These are phyloP conservation scores for Zalophus californianus DNA, from an alignment of 2,797 vertebrate genomes.

Conservation along the genomic window DNA sequence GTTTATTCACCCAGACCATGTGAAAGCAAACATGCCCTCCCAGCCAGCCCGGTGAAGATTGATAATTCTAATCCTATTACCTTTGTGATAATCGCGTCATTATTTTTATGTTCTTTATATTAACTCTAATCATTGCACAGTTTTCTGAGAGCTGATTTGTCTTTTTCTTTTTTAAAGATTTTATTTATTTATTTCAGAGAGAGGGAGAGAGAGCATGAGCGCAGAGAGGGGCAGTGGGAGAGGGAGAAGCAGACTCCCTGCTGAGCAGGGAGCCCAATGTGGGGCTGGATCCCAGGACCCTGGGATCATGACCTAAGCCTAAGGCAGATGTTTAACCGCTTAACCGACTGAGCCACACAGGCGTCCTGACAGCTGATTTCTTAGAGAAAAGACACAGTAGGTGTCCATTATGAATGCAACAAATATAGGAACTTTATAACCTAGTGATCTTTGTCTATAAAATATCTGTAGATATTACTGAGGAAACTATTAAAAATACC, in stretches of 20 bases:
- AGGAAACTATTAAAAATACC: not conserved
- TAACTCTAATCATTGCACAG: not conserved
- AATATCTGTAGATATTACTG: not conserved
- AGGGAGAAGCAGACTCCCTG: not conserved
- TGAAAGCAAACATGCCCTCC: not conserved
- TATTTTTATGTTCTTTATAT: conserved; percentile 4
- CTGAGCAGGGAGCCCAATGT: not conserved
- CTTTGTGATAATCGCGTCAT: not conserved
- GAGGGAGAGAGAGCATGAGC: not conserved
- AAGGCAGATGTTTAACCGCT: not conserved
- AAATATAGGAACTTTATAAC: not conserved
- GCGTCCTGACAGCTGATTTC: not conserved
- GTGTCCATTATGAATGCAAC: not conserved
- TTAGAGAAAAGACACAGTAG: not conserved
- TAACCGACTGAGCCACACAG: not conserved
- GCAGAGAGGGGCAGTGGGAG: not conserved
- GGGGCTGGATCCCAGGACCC: not conserved
- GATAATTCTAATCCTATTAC: not conserved
- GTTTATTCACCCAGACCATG: not conserved
- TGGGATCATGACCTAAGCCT: not conserved
- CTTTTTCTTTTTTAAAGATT: not conserved
- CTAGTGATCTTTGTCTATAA: not conserved
- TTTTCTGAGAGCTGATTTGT: conserved; percentile 6
- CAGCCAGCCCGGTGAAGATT: not conserved
- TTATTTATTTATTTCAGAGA: not conserved